These are phyloP conservation scores for Diploptera punctata DNA, from an alignment of 2,888 invertebrate species.

Conservation along the genomic window DNA sequence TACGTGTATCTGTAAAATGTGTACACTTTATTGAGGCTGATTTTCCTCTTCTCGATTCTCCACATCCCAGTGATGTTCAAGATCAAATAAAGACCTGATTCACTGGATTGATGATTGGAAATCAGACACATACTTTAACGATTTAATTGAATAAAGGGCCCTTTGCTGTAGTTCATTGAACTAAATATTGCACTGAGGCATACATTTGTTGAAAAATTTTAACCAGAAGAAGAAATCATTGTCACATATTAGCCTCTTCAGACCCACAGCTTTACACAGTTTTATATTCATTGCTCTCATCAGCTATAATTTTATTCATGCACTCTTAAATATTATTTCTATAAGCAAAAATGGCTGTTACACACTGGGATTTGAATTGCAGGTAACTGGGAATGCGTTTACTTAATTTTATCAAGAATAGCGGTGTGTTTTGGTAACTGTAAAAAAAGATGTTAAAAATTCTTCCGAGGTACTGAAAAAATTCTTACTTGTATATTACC, in stretches of 20 bases:
- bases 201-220: neutral
- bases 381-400: neutral
- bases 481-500: neutral
- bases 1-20: neutral
- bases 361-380: neutral
- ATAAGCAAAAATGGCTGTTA: neutral
- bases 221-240: neutral
- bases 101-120: neutral
- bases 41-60: neutral
- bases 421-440: neutral
- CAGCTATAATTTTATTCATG: neutral
- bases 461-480: neutral
- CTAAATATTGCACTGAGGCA: neutral
- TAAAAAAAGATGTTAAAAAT: neutral
- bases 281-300: neutral
- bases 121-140: neutral
- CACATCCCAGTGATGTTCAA: neutral
- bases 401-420: neutral
- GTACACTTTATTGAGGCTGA: neutral
- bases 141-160: neutral
- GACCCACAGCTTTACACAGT: neutral
- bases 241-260: neutral
- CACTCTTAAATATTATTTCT: too few species aligned
- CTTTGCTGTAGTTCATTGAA: neutral
- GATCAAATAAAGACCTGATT: neutral